Base-by-base conservation (phyloP, 2,797 vertebrate genomes). In the Acridotheres tristis region DNA sequence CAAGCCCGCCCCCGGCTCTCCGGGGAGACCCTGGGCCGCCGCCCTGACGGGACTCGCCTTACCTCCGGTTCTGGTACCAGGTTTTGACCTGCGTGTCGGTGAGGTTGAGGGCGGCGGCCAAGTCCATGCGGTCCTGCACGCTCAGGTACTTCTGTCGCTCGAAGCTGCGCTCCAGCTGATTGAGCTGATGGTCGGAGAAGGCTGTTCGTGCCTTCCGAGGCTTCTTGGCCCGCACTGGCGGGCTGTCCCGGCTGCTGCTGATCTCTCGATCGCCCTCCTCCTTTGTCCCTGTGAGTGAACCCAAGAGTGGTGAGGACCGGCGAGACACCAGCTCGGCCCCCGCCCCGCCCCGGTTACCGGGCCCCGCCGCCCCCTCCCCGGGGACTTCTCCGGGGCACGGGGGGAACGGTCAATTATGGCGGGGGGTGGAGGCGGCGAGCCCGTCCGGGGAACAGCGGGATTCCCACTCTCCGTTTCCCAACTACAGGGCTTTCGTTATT, bases 51-150 rank as follows among this genome's bases (percentile, higher is more conserved):
- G 32, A 10, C 48, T n/a, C 36, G 16, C 9, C 99, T 98, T 98
- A 99, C 99, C 99, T 99, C 34, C 99, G 97, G 98, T 99, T 99
- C 98, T 99, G 99, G 98, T 99, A 99, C 99, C 99, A 99, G 96
- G 99, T 99, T 98, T 99, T 99, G 96, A 99, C 99, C 97, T 99
- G 99, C 17, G 99, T 99, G 98, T 99, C 99, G 20, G 99, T 99
- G 96, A 99, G 99, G 98, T 99, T 99, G 96, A 99, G 99, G 9
- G 99, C 98, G n/a, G 99, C 99, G 5, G 99, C 99, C 97, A 99
- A 98, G 97, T 99, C 99, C 99, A 99, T 99, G 95, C 99, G 98
- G 97, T 99, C 99, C 97, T 99, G 99, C 88, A 99, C 99, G 68
- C 99, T 99, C 97, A 99, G 98, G 97, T 99, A 99, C 97, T 99